Base-by-base conservation (phyloP, 1,140 invertebrate species). In the Euborellia annulipes region DNA sequence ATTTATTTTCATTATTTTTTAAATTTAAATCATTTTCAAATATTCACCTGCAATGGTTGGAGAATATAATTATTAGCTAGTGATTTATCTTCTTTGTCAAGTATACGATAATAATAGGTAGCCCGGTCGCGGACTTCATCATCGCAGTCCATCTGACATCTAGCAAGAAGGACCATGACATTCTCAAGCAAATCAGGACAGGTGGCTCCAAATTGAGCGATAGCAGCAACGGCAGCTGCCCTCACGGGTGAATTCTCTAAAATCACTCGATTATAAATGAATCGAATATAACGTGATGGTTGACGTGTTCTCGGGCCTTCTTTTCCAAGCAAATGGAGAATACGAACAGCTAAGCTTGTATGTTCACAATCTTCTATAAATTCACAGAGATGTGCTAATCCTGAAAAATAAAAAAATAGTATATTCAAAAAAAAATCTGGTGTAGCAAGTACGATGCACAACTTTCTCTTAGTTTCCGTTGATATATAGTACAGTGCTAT, bases 331-430 rank as follows among this genome's bases (percentile, higher is more conserved):
- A 99, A 68, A 70, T 98, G 90, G 3, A 99, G 69, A 51, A 98
- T 98, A 19, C 89, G 73, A 2, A 98, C 95, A n/a, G 94, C 93
- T 36, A 99, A 69, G 44, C 86, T 90, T 1, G 86, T 86, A 58
- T 98, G 94, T 58, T 99, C 96, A 64, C 96, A 99, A 65, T 99
- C 96, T 61, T 99, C 96, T 57, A 99, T 99, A 58, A 99, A 99
- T 62, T 99, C 96, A 60, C 96, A 98, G 0, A 99, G 67, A 69
- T 99, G 93, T 3, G 91, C 88, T 3, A 99, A 62, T 1, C 93
- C 76, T 72, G 38, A 43, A 47, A 41, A 27, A n/a, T n/a, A n/a
- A n/a, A n/a, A n/a, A n/a, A n/a, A n/a, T n/a, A n/a, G n/a, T n/a
- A n/a, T n/a, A n/a, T n/a, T n/a, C n/a, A n/a, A n/a, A n/a, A n/a